Base-by-base conservation (phyloP, 1,140 invertebrate genomes). In the Mercenaria mercenaria region DNA sequence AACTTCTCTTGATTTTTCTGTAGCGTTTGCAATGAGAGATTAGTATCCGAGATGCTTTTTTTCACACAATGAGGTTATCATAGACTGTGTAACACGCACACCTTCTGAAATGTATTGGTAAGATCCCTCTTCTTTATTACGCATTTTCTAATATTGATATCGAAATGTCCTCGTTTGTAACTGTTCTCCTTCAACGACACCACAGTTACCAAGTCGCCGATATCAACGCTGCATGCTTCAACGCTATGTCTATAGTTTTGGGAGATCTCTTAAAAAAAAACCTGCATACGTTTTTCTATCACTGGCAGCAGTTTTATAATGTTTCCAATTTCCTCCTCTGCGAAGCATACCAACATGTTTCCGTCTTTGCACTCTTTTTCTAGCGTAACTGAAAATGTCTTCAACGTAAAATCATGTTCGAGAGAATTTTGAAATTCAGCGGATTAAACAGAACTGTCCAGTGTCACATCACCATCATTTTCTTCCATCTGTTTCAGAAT, bases 401-500 rank as follows among this genome's bases (percentile, higher is more conserved):
- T 69, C 67, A 69, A n/a, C 67, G 29, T 15, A 69, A 26, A 34
- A 69, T 69, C 67, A n/a, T 69, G 29, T 4, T 69, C 67, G 15
- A 69, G 37, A 69, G 23, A 69, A 69, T 26, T 37, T 69, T 69
- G 11, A 37, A 69, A 34, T 4, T 34, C 67, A 2, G 29, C 4
- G 11, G 67, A 69, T 69, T 32, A 32, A 41, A 37, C 29, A 15
- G 32, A 69, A 34, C 37, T 41, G 67, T 69, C 32, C 29, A 69
- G 67, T 69, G 6, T 69, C 67, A 37, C 67, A 69, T 69, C 67
- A 13, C 11, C 29, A 11, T 69, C 67, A 34, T 34, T 69, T 69
- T 69, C 67, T 34, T 69, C 67, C 29, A 69, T 69, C 29, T 69
- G 15, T 69, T 69, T 69, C 43, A 69, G 29, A 69, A 69, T 64